These are phyloP conservation scores for Lonchura striata DNA, from an alignment of 2,113 vertebrate species.

Conservation along the genomic window DNA sequence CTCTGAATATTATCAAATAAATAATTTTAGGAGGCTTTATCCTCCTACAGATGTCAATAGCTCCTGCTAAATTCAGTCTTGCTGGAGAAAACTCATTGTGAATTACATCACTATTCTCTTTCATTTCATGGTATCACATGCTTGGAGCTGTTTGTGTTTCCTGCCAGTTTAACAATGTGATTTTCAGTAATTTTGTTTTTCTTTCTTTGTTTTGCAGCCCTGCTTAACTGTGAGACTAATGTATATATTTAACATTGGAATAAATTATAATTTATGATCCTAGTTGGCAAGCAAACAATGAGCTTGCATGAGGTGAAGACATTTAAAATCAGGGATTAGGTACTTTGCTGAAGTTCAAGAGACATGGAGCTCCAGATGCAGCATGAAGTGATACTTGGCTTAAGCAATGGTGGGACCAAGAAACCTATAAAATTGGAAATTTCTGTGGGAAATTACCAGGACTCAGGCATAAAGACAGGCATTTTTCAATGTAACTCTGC, in stretches of 20 bases:
- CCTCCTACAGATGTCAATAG: neutral
- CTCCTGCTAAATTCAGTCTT: neutral
- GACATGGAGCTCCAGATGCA: neutral
- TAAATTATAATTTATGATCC: slow-evolving; percentile 18
- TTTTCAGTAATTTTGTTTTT: slow-evolving; percentile 13
- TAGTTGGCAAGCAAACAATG: neutral
- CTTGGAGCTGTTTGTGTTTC: slow-evolving; percentile 27
- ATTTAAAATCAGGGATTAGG: neutral
- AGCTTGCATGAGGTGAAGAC: neutral
- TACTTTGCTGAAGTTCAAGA: neutral
- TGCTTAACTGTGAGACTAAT: slow-evolving; percentile 3
- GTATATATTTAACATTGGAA: neutral
- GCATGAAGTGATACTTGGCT: neutral
- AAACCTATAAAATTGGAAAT: neutral
- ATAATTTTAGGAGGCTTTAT: neutral
- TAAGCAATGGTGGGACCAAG: neutral
- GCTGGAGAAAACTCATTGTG: neutral
- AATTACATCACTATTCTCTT: neutral
- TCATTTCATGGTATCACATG: neutral
- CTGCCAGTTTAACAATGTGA: neutral
- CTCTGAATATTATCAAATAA: neutral
- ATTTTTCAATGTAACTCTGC: neutral
- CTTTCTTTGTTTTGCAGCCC: neutral
- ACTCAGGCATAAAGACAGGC: neutral
- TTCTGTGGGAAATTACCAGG: neutral